These are phyloP conservation scores for Panthera uncia DNA, from an alignment of 2,113 vertebrate species.

Conservation along the genomic window DNA sequence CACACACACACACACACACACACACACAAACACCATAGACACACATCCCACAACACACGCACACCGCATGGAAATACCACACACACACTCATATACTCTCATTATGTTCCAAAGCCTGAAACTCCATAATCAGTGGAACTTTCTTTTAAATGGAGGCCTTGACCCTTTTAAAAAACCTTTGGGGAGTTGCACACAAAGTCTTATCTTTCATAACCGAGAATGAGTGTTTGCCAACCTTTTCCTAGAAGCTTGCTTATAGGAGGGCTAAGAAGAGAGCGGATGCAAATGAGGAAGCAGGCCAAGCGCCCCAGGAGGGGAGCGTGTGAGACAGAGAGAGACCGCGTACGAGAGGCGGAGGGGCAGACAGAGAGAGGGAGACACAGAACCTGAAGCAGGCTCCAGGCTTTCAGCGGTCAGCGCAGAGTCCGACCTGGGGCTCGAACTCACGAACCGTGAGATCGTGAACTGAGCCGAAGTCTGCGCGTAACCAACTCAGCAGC, in stretches of 20 bases:
- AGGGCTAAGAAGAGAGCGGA: background rate
- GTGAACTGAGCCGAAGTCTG: no score
- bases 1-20: background rate
- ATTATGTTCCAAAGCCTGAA: background rate
- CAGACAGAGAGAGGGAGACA: no score
- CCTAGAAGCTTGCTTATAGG: no score
- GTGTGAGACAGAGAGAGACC: no score
- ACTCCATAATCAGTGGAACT: background rate
- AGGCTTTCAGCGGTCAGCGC: no score
- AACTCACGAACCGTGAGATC: no score
- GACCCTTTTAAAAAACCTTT: background rate
- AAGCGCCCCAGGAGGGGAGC: fast-evolving
- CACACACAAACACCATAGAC: background rate
- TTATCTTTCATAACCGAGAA: background rate
- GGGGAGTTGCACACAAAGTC: background rate
- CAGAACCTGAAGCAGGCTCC: no score
- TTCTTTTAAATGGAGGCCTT: background rate
- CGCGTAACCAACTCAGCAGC: no score
- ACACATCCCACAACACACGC: background rate
- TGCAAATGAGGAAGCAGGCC: background rate
- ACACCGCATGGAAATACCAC: background rate
- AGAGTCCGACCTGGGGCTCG: no score
- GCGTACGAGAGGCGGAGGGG: no score
- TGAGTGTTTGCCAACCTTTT: background rate
- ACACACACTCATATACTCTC: background rate